Evolutionary conservation across 2,888 invertebrate genomes (phyloP).

Genomic region (Cephus rjabovi): DNA sequence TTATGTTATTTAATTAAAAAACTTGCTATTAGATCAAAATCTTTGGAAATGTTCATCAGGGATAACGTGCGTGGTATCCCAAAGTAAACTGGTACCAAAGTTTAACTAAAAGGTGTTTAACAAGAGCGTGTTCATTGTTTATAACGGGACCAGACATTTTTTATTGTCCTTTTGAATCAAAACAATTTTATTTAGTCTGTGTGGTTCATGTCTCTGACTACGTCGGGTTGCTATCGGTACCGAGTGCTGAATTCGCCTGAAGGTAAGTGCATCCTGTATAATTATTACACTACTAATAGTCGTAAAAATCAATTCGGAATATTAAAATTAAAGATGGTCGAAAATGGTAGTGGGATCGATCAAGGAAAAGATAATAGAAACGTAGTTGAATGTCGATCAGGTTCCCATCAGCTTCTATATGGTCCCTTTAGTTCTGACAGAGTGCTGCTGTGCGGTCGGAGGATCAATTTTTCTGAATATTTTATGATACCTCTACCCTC

Average conservation of each 20-base stretch:
- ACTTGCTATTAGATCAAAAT: neutral
- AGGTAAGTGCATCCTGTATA: neutral
- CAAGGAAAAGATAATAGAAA: neutral
- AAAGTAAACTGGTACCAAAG: neutral
- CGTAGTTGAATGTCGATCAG: neutral
- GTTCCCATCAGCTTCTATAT: neutral
- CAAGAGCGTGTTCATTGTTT: neutral
- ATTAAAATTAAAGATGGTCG: neutral
- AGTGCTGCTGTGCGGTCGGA: neutral
- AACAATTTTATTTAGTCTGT: neutral
- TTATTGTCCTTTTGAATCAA: neutral
- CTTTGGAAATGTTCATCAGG: neutral
- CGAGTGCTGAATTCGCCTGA: neutral
- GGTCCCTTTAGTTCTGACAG: neutral
- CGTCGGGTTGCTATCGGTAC: neutral
- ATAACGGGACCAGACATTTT: neutral
- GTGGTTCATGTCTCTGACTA: neutral
- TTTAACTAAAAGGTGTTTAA: neutral
- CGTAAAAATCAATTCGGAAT: neutral
- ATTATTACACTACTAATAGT: neutral
- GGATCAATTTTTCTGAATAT: constrained; percentile 59
- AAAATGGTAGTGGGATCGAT: neutral
- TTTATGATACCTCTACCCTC: constrained; percentile 49
- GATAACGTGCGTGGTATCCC: neutral
- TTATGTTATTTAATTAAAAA: neutral